Conservation (phyloP, 2,797 vertebrate genomes). For the Bradypodion ventrale region DNA sequence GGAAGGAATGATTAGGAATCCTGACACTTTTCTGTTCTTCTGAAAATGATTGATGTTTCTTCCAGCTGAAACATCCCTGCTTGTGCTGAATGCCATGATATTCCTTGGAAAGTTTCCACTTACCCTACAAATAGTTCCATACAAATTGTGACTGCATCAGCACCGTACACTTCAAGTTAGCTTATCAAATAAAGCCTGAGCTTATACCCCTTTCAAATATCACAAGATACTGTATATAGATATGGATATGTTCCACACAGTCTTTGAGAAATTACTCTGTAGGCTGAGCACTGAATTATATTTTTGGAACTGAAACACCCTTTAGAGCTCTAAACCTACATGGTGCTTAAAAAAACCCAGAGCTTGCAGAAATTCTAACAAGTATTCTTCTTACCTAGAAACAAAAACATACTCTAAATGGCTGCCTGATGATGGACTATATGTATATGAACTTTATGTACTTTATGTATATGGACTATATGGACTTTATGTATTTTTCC, state of each 20-base stretch:
- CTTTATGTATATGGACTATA: too few species aligned
- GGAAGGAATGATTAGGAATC: background rate
- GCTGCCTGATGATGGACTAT: too few species aligned
- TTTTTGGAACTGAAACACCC: background rate
- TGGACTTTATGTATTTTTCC: background rate
- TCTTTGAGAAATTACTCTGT: background rate
- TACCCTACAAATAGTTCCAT: background rate
- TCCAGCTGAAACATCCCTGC: background rate
- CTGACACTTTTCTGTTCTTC: background rate
- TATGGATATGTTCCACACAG: too few species aligned
- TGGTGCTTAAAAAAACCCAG: background rate
- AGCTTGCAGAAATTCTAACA: background rate
- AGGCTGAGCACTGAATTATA: background rate
- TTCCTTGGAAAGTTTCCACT: background rate
- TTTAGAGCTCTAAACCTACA: background rate
- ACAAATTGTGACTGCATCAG: background rate
- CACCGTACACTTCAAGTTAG: background rate
- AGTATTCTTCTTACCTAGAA: background rate
- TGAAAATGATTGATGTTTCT: background rate
- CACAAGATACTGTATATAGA: too few species aligned
- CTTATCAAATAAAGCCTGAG: background rate
- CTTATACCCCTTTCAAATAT: background rate
- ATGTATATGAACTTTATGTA: too few species aligned
- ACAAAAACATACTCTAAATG: background rate
- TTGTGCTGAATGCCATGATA: background rate